Evolutionary conservation across 2,113 vertebrate species (phyloP), one percentile per base, ranked within the genome.

Genomic region (Tauraco erythrolophus): DNA sequence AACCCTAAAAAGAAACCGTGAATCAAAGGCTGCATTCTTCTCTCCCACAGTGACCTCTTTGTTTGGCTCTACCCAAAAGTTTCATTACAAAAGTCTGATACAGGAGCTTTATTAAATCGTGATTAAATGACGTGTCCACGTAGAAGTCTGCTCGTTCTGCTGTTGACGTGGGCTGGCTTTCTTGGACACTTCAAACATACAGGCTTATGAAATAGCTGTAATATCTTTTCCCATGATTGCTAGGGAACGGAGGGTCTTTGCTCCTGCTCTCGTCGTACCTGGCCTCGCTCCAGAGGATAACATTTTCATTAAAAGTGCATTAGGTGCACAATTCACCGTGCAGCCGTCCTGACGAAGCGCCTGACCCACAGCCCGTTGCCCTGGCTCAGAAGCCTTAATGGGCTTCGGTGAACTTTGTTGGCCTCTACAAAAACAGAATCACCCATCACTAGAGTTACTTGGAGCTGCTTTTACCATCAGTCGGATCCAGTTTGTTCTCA

Each of bases 71-170:
- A 71, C 90, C 81, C 91, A 50, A 88, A 97, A 95, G 85, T 91
- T 97, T 95, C 91, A 88, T 97, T 96, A 97, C 21, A 7, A 95
- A 94, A 76, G 91, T 61, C 85, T 89, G 88, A 97, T 95, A 95
- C 92, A 97, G 95, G 95, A 97, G 86, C 88, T 86, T 97, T 97
- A 98, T 95, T 97, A 96, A 97, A 96, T 43, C 91, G 95, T 94
- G 92, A 94, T 96, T 95, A 94, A 95, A 94, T 97, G 94, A 95
- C 80, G 66, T 95, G 79, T 84, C 95, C n/a, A 0, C 5, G 6
- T 23, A 75, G 80, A 74, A 54, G 89, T 19, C 68, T 46, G 76
- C 83, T 90, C 43, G 6, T 70, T 87, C 92, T 9, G 46, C 93
- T 58, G 95, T 92, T 92, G 93, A 94, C 91, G 92, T 93, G 91